Percentiles rank a stretch among this genome's conserved stretches.
Conservation (phyloP, 2,888 invertebrate species). For the Entomobrya multifasciata region DNA sequence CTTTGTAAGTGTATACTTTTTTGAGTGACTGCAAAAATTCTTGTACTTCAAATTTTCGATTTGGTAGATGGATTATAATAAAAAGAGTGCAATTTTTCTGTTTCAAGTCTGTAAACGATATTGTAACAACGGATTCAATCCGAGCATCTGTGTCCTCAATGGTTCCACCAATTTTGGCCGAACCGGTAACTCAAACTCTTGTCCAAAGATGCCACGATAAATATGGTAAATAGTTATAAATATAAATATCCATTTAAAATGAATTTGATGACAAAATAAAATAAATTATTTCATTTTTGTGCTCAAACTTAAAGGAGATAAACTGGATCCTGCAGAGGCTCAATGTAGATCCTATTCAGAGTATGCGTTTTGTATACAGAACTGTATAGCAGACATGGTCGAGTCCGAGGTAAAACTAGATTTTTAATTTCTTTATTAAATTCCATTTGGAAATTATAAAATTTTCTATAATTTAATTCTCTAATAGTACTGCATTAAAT, state of each 20-base stretch:
- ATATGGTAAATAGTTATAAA: constrained; percentile 30
- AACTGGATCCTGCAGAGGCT: constrained; percentile 34
- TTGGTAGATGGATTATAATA: too few species aligned
- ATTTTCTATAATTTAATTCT: background rate
- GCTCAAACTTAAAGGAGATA: constrained; percentile 1
- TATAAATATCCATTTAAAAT: too few species aligned
- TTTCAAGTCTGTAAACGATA: constrained; percentile 7
- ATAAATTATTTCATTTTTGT: too few species aligned
- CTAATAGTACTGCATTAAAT: constrained; percentile 40
- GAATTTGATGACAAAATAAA: too few species aligned
- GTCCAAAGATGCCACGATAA: constrained; percentile 27
- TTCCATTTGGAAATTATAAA: too few species aligned
- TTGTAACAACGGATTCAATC: constrained; percentile 40
- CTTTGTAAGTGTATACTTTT: constrained; percentile 41
- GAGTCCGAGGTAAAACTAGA: constrained; percentile 42
- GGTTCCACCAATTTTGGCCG: constrained; percentile 1
- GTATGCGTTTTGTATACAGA: constrained; percentile 63
- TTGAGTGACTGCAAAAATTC: too few species aligned
- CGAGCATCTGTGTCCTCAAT: background rate
- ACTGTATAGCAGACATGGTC: constrained; percentile 46
- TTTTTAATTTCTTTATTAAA: background rate
- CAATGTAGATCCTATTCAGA: constrained; percentile 47
- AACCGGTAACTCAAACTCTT: background rate
- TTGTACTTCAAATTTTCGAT: too few species aligned
- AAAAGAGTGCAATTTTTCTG: background rate